Base-by-base conservation (phyloP, 2,113 vertebrate genomes). In the Syngnathoides biaculeatus region DNA sequence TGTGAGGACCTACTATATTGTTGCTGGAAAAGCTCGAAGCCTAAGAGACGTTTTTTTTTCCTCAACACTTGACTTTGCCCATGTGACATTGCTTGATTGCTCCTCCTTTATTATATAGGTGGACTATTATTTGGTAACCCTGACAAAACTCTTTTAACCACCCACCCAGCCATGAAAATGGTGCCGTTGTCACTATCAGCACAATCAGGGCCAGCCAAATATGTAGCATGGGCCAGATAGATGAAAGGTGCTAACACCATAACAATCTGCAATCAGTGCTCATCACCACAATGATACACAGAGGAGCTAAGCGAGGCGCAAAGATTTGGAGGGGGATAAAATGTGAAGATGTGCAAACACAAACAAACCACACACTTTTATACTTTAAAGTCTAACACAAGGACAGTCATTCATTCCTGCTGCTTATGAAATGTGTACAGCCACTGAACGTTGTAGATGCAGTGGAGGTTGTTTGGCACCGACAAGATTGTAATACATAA, bases 221-320 rank as follows among this genome's bases (percentile, higher is more conserved):
- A 91, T 87, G 50, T 89, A 91, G 91, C 90, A 71, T 89, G 92
- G 81, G 86, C 82, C 77, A 79, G 79, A 89, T 79, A 86, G 88
- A 89, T 74, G 88, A 90, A 89, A 87, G 85, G 87, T 84, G 84
- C 87, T 91, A 93, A 92, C 91, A 91, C 86, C 86, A 89, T 88
- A 92, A 92, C 91, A 93, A 91, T 92, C 90, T 89, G 91, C 90
- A 92, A 92, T 93, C 92, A 93, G 89, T 72, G 63, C 88, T 90
- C 89, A 92, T 92, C 90, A 92, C 87, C 81, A 82, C 89, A 86
- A 86, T 86, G 84, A 87, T 88, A 89, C 75, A 80, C 82, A 72
- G 83, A 84, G 82, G 80, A 69, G 64, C 42, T 17, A 45, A 22
- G 40, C 40, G 85, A 83, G 84, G 79, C 78, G 19, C 72, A 53